Base-by-base conservation (phyloP, 1,140 invertebrate genomes). In the Macrotrachela quadricornifera region DNA sequence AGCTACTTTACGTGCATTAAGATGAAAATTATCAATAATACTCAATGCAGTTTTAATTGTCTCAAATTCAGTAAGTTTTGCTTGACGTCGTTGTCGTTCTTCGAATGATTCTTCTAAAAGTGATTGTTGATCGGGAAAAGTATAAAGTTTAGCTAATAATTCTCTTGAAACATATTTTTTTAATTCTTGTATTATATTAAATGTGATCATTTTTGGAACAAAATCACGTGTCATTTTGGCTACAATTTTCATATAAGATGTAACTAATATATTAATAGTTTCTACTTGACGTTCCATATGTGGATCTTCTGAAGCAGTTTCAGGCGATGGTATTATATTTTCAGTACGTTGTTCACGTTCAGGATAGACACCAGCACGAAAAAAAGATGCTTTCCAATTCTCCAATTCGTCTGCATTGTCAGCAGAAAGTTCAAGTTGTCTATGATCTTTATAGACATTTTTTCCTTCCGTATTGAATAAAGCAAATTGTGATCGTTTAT, bases 171-270 rank as follows among this genome's bases (percentile, higher is more conserved):
- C 21, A 30, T 4, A 30, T 30, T 30, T 30, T 30, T 30, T 63
- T 60, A 75, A 80, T 73, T 92, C 82, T 67, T 96, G 96, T 49
- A 99, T 92, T 63, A 97, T 90, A 59, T 96, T 75, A 76, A 86
- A 80, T 91, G 97, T 99, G 59, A 97, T 90, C 42, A 83, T 82
- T 72, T 99, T 99, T 49, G 94, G 94, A 57, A 97, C 86, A 56
- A 97, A 76, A 72, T 99, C 94, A 47, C 88, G 76, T 53, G 91
- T 94, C 15, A 91, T 97, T 75, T 97, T 97, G 48, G 88, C 95
- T 15, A 97, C 85, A 62, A 99, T 97, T 71, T 87, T 85, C 90
- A 97, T 95, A 73, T 99, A 99, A 9, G 91, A 97, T 69, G 97
- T 92, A 2, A 99, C 94, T 55, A 99, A 73, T 71, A 97, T 97